Base-by-base conservation (phyloP, 1,140 invertebrate species). In the Zaprionus ornatus region DNA sequence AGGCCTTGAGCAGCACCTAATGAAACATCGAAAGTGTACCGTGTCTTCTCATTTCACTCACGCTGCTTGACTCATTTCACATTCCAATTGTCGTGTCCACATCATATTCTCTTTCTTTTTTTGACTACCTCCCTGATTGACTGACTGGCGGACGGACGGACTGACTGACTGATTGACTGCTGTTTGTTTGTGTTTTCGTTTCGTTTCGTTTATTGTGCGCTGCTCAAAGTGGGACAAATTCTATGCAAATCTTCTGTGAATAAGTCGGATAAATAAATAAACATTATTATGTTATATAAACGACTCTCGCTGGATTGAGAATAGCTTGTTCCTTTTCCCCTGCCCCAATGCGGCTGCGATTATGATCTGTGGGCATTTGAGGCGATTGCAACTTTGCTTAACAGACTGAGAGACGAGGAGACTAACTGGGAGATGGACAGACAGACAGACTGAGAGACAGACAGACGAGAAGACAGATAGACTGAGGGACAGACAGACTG, bases 241-340 rank as follows among this genome's bases (percentile, higher is more conserved):
- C 76, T 84, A 85, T 85, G 81, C 85, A 78, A 82, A 81, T 74
- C 57, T 32, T 32, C 2, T 75, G 74, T 57, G 50, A 61, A 68
- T 52, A 63, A 76, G 67, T 72, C 69, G 19, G 3, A 12, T 23
- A 77, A 79, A 88, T 88, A 88, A 90, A 90, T 88, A 90, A 90
- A 90, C 81, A 90, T 77, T 90, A 90, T 90, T 90, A 90, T 90
- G 85, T 86, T 90, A 90, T 90, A 90, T 86, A 90, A 85, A 86
- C 66, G 79, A 79, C 73, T 66, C 57, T 72, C 7, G n/a, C n/a
- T 40, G 37, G 37, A 40, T 40, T 40, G 15, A 40, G 37, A 40
- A 6, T n/a, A 40, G 37, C 63, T 78, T 77, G 5, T 55, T 25
- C 10, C 45, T 74, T 79, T 54, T 37, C 7, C 21, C 60, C 19